phyloP scores from a whole-genome alignment of 37 sponge, comb jelly and placozoan species.

The Corticium candelabrum region DNA sequence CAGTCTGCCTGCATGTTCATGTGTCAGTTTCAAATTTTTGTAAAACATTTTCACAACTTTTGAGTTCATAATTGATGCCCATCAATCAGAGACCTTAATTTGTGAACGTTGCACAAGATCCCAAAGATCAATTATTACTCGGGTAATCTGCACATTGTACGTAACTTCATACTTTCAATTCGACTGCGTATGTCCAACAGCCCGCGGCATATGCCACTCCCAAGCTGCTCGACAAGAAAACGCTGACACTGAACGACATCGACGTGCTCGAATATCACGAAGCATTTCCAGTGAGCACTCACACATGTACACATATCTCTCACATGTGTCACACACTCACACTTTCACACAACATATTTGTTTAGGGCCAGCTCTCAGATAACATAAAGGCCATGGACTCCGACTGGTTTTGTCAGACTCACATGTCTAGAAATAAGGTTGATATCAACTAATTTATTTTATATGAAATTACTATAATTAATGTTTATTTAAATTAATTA shows the following conservation, averaged over 20 bases:
- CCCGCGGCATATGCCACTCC: constrained; percentile 91
- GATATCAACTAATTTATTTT: too few relatives aligned
- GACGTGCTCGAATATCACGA: constrained; percentile 97
- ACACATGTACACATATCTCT: neutral
- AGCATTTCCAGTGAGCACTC: constrained; percentile 79
- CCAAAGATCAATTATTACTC: constrained; percentile 90
- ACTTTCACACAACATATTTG: too few relatives aligned
- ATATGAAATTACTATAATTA: too few relatives aligned
- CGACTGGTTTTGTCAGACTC: too few relatives aligned
- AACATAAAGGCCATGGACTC: too few relatives aligned
- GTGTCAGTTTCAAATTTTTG: too few relatives aligned
- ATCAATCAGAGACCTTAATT: constrained; percentile 66
- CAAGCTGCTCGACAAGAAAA: constrained; percentile 54
- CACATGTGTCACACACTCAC: neutral
- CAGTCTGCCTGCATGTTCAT: too few relatives aligned
- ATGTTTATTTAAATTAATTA: too few relatives aligned
- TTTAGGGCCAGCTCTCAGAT: constrained; percentile 94
- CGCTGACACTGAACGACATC: constrained; percentile 67
- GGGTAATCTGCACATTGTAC: too few relatives aligned
- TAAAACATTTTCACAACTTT: too few relatives aligned
- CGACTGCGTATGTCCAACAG: constrained; percentile 20
- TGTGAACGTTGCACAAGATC: constrained; percentile 82
- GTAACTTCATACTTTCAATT: neutral
- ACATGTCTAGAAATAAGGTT: too few relatives aligned
- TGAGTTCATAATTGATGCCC: too few relatives aligned